Percentiles rank a stretch among this genome's conserved stretches.
phyloP scores from a whole-genome alignment of 2,888 invertebrate species.

The Cephus pygmeus region DNA sequence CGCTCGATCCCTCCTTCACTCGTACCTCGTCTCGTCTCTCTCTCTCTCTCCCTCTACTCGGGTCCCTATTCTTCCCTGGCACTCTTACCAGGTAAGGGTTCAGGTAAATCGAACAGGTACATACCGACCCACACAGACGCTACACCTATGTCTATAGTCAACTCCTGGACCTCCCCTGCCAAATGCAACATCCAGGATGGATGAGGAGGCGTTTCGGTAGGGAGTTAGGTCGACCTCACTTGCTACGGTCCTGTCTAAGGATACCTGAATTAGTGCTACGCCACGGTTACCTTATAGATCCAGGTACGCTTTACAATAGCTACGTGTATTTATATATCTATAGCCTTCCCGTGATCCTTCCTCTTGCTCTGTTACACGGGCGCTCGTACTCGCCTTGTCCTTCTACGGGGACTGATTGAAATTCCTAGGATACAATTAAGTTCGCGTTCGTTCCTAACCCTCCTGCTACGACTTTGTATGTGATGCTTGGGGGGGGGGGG shows the following conservation, averaged over 20 bases:
- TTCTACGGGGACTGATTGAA: not conserved
- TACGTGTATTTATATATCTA: no score
- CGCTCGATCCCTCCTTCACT: conserved; percentile 17
- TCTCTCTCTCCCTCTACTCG: conserved; percentile 18
- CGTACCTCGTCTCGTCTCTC: conserved; percentile 19
- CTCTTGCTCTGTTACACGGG: not conserved
- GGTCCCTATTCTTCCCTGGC: not conserved
- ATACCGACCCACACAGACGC: not conserved
- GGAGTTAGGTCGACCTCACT: conserved; percentile 9
- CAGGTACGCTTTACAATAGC: no score
- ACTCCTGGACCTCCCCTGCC: conserved; percentile 20
- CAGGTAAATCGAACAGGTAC: conserved; percentile 44
- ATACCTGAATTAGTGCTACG: conserved; percentile 2
- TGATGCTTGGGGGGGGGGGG: no score
- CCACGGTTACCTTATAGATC: no score
- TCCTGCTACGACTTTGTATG: not conserved
- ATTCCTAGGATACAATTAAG: conserved; percentile 9
- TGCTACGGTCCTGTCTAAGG: conserved; percentile 13
- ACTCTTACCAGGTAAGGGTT: conserved; percentile 5
- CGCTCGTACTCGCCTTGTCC: not conserved
- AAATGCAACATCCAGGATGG: conserved; percentile 26
- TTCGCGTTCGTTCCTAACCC: not conserved
- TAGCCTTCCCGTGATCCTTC: no score
- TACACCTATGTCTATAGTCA: conserved; percentile 24
- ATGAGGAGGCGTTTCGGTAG: conserved; percentile 37